Base-by-base conservation (phyloP, 2,797 vertebrate genomes). In the Aythya fuligula region DNA sequence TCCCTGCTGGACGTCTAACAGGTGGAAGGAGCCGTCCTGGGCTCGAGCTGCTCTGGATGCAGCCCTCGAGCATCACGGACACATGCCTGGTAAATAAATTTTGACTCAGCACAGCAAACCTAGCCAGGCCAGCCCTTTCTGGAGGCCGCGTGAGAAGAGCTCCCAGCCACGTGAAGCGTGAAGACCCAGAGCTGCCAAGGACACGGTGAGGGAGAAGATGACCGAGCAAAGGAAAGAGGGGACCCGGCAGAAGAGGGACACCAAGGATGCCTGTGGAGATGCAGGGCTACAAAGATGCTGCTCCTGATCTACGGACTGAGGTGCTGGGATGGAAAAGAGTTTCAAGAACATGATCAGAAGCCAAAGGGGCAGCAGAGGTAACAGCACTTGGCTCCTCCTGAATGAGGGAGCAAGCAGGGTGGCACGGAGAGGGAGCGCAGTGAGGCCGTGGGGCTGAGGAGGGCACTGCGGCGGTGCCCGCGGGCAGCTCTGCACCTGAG, bases 401-500 rank as follows among this genome's bases (percentile, higher is more conserved):
- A 87, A 64, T 45, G 30, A 53, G 51, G 51, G 66, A 84, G 64
- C 38, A 16, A 81, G 58, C 3, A 4, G 58, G 9, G 36, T 51
- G 27, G 64, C 57, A 36, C 8, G 36, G 43, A 94, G 24, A 21
- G 69, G 28, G 64, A 67, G 56, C 2, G 36, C 91, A 91, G 22
- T 87, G 87, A 95, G 56, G 53, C 88, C 60, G 73, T 2, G 2
- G 80, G 84, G 94, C 94, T 88, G 88, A 82, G 84, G 92, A 94
- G 86, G 91, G 92, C 93, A 94, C 80, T 95, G 80, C 51, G 64
- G 92, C 39, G 73, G 88, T 93, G 88, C 70, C 93, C 82, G 73
- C 27, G 53, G 94, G 65, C 77, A 84, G 51, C 53, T 70, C 75
- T 7, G 56, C 1, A 7, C 13, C 5, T 1, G 1, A 38, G 25